Evolutionary conservation across 1,140 invertebrate species (phyloP).

Genomic region (Idris sp.): DNA sequence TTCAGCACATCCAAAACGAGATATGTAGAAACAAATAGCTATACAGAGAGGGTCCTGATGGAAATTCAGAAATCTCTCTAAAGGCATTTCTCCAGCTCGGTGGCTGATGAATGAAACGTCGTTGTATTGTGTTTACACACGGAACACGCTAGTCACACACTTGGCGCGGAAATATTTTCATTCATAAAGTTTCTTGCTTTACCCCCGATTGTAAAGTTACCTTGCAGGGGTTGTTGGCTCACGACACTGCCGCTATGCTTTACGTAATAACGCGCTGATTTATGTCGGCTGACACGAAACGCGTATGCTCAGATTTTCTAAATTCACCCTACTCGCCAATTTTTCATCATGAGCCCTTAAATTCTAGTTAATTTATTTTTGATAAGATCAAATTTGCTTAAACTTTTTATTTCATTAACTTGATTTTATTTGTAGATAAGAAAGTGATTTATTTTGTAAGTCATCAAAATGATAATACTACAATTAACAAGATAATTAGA

Average conservation of each 20-base stretch:
- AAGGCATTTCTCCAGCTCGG: conserved; percentile 71
- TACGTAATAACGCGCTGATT: conserved; percentile 45
- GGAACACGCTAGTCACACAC: conserved; percentile 70
- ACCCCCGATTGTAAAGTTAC: conserved; percentile 52
- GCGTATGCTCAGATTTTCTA: conserved; percentile 1
- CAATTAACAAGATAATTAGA: no score
- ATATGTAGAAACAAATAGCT: conserved; percentile 28
- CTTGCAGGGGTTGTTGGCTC: conserved; percentile 40
- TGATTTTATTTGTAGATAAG: no score
- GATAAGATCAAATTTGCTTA: neutral
- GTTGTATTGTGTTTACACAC: conserved; percentile 73
- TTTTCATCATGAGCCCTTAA: no score
- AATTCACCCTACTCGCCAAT: no score
- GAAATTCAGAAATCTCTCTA: conserved; percentile 60
- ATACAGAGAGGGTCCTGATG: conserved; percentile 51
- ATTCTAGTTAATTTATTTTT: neutral
- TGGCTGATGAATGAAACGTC: conserved; percentile 72
- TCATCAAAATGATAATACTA: no score
- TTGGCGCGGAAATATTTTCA: conserved; percentile 70
- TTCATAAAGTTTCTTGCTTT: conserved; percentile 69
- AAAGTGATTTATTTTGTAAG: no score
- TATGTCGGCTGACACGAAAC: conserved; percentile 32
- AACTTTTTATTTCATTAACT: no score
- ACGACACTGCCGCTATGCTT: conserved; percentile 25
- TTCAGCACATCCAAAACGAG: conserved; percentile 29